Evolutionary conservation across 2,888 invertebrate species (phyloP).

Genomic region (Athrips mouffetella): DNA sequence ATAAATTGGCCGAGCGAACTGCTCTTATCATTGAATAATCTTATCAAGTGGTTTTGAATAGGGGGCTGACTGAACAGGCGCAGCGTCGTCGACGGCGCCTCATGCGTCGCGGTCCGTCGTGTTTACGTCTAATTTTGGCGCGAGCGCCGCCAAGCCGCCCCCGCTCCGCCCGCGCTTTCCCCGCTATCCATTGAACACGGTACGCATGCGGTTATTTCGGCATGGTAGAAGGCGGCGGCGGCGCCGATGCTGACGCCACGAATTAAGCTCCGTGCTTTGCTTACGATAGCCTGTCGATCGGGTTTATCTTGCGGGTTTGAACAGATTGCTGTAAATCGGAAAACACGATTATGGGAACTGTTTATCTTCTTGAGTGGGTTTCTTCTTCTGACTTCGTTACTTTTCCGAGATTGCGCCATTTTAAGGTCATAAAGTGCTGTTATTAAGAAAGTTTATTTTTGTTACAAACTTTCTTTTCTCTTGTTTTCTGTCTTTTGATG

Average conservation of each 20-base stretch:
- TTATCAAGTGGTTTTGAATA: slow-evolving; percentile 17
- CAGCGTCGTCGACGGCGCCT: slow-evolving; percentile 56
- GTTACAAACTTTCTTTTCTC: too few species aligned
- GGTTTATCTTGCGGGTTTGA: neutral
- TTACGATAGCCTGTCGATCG: neutral
- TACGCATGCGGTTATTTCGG: slow-evolving; percentile 71
- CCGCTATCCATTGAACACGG: slow-evolving; percentile 68
- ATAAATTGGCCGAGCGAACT: neutral
- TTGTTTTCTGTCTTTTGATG: too few species aligned
- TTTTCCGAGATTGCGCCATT: too few species aligned
- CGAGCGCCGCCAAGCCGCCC: slow-evolving; percentile 71
- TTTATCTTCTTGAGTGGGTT: too few species aligned
- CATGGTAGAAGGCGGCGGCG: slow-evolving; percentile 53
- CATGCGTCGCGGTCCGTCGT: slow-evolving; percentile 52
- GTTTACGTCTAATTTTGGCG: slow-evolving; percentile 78
- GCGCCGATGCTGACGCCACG: slow-evolving; percentile 42
- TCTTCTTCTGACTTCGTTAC: too few species aligned
- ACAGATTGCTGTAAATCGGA: too few species aligned
- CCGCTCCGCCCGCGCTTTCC: slow-evolving; percentile 43
- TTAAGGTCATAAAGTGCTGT: too few species aligned
- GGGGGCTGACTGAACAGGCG: slow-evolving; percentile 20
- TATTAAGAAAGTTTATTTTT: too few species aligned
- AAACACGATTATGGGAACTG: too few species aligned
- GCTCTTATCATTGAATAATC: slow-evolving; percentile 13
- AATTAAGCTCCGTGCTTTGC: slow-evolving; percentile 27